phyloP scores from a whole-genome alignment of 2,113 vertebrate genomes.

The Misgurnus anguillicaudatus region DNA sequence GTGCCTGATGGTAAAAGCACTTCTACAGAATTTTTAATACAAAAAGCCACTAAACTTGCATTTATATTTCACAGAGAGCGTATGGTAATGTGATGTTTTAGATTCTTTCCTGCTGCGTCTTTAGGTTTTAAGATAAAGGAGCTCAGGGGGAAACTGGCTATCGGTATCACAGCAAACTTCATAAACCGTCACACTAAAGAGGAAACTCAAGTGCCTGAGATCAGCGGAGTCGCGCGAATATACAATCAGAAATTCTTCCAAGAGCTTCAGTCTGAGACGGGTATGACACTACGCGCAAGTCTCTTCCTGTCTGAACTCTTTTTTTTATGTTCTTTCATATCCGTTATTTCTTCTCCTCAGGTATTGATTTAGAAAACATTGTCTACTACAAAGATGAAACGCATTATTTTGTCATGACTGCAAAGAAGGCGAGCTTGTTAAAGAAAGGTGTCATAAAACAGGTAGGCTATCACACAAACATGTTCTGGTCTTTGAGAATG shows the following conservation, averaged over 20 bases:
- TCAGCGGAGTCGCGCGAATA: constrained; percentile 92
- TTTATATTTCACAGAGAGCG: too few species aligned
- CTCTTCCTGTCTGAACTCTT: neutral
- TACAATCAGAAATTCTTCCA: constrained; percentile 98
- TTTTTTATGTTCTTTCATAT: neutral
- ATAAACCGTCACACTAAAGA: constrained; percentile 79
- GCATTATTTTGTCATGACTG: constrained; percentile 98
- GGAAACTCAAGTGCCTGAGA: constrained; percentile 87
- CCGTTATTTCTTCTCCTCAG: constrained; percentile 62
- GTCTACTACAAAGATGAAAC: constrained; percentile 98
- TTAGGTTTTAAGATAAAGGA: constrained; percentile 90
- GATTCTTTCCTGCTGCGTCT: neutral
- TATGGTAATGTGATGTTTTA: too few species aligned
- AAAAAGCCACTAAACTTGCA: too few species aligned
- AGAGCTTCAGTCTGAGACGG: constrained; percentile 84
- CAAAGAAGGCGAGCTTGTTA: constrained; percentile 92
- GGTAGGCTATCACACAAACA: constrained; percentile 71
- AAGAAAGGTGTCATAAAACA: constrained; percentile 87
- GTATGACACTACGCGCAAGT: constrained; percentile 58
- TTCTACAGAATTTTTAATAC: too few species aligned
- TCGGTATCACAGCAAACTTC: constrained; percentile 94
- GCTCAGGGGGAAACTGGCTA: constrained; percentile 88
- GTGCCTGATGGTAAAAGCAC: constrained; percentile 84
- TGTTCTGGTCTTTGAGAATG: neutral
- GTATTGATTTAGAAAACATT: constrained; percentile 95